Base-by-base conservation (phyloP, 2,888 invertebrate species). In the Mactromeris polynyma region DNA sequence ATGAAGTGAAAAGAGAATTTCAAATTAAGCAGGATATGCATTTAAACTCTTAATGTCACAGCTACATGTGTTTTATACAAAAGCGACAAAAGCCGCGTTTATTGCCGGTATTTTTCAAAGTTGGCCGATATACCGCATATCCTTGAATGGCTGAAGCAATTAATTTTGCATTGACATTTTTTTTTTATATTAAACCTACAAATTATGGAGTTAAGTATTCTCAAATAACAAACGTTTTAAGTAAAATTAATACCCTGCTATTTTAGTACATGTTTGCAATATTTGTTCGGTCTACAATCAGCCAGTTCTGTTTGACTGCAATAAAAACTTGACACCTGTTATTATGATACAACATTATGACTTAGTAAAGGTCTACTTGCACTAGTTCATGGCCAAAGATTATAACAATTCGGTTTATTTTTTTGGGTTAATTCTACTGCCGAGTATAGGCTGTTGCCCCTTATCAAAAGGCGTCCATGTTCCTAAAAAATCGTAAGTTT, bases 171-270 rank as follows among this genome's bases (percentile, higher is more conserved):
- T 33, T 73, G 73, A 73, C 73, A 73, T 36, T 26, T 73, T 73
- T 73, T 36, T 21, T 73, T 73, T 2, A 73, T 73, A 73, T 73
- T 73, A 73, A 36, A 73, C 73, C 73, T 73, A 73, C 73, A 73
- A 73, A 73, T 73, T 73, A 73, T 73, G 19, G 73, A 36, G 33
- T 73, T 33, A 73, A 73, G 36, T 73, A 36, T 73, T 36, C 33
- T 73, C 73, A 73, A 73, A 73, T 73, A 36, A 73, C 36, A 33
- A 73, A 73, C 33, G 26, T 73, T 33, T 73, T 33, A 36, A 17
- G 33, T 11, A 73, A 73, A 73, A 73, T 73, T 73, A 73, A 36
- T 73, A 73, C 73, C 73, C 36, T 17, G 26, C 33, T 17, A 73
- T 73, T 73, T 73, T 36, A 73, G 73, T 73, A 73, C 36, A 73